Percentiles rank a stretch among this genome's conserved stretches.
phyloP scores from a whole-genome alignment of 2,113 vertebrate species.

The Atlantisia rogersi region DNA sequence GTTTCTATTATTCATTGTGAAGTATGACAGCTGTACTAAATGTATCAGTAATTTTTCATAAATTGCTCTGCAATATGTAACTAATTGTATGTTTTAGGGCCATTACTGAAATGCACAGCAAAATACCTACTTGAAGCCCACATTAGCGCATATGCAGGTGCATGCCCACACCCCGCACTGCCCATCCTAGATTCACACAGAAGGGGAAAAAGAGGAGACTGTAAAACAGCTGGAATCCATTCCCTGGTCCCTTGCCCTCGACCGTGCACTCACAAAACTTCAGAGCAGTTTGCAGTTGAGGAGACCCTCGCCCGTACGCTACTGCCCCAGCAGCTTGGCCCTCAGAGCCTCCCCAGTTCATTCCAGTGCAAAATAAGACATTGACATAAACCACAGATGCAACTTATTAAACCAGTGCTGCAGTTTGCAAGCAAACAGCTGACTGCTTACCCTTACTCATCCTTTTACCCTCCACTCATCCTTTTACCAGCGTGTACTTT shows the following conservation, averaged over 20 bases:
- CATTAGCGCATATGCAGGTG: background rate
- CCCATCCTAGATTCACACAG: background rate
- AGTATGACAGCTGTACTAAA: background rate
- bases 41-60: background rate
- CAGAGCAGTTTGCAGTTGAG: background rate
- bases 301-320: background rate
- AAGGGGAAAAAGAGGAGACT: constrained; percentile 5
- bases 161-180: background rate
- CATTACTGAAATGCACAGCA: background rate
- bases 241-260: background rate
- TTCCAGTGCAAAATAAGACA: constrained; percentile 31
- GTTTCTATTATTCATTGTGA: background rate
- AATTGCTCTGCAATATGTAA: background rate
- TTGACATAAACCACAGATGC: background rate
- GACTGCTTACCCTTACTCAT: constrained; percentile 61
- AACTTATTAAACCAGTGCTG: background rate
- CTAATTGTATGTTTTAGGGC: background rate
- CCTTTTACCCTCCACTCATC: constrained; percentile 47
- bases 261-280: background rate
- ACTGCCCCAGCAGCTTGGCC: constrained; percentile 25
- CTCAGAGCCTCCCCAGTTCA: constrained; percentile 39
- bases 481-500: constrained; percentile 16
- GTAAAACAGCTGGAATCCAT: background rate
- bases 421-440: constrained; percentile 61
- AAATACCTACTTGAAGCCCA: background rate